Percentiles rank a stretch among this genome's conserved stretches.
phyloP scores from a whole-genome alignment of 2,113 vertebrate genomes.

The Ia io region DNA sequence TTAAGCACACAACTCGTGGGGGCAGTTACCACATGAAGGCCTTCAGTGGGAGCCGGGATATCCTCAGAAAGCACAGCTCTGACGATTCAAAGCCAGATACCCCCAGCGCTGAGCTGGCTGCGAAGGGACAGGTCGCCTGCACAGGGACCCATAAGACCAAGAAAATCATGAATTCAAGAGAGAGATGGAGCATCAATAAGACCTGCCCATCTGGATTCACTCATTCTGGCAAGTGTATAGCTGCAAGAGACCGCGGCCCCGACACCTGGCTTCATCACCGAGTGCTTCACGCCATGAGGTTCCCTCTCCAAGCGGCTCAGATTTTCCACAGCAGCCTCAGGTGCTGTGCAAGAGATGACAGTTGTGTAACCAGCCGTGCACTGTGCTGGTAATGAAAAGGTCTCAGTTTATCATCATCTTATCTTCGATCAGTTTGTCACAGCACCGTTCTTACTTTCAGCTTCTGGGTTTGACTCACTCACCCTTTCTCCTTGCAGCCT shows the following conservation, averaged over 20 bases:
- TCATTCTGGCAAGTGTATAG: not conserved
- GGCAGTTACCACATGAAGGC: not conserved
- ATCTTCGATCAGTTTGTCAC: slow-evolving; percentile 29
- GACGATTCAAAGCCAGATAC: not conserved
- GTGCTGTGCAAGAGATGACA: slow-evolving; percentile 8
- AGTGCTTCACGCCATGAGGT: not conserved
- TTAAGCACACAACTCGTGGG: not conserved
- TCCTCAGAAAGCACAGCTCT: not conserved
- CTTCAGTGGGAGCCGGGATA: not conserved
- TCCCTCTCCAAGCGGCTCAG: slow-evolving; percentile 27
- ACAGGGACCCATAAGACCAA: not conserved
- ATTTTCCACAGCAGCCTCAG: slow-evolving; percentile 27
- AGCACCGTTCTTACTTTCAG: slow-evolving; percentile 32
- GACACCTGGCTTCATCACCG: not conserved
- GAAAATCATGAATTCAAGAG: not conserved
- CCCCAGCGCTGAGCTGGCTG: not conserved
- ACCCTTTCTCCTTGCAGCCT: slow-evolving; percentile 8
- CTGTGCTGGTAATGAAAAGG: not conserved
- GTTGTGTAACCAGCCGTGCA: not conserved
- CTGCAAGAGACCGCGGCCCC: not conserved
- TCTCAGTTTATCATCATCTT: not conserved
- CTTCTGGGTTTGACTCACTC: slow-evolving; percentile 47
- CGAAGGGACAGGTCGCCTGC: not conserved
- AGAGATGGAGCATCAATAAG: not conserved
- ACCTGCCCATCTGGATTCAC: not conserved